Percentiles rank a stretch among this genome's conserved stretches.
These are phyloP conservation scores for Amphimedon queenslandica DNA, from an alignment of 37 sponge, comb jelly and placozoan genomes.

Conservation along the genomic window DNA sequence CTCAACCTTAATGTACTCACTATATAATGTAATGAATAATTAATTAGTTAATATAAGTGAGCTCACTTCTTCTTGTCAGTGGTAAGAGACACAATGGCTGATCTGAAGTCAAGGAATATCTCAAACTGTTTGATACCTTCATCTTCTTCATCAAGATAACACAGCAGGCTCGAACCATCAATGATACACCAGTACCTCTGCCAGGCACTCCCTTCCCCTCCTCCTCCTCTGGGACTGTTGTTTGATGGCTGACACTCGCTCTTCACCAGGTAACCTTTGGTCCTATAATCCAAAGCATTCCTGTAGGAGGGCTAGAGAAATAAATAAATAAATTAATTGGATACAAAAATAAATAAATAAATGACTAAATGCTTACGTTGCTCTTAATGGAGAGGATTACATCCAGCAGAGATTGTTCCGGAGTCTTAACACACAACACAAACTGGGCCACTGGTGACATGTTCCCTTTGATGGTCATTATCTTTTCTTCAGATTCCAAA, in stretches of 20 bases:
- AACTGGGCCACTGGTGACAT: constrained; percentile 30
- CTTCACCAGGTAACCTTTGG: constrained; percentile 63
- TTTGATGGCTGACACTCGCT: no score
- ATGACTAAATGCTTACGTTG: no score
- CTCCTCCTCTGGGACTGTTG: not conserved
- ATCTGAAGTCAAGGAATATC: constrained; percentile 21
- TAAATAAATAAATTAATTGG: no score
- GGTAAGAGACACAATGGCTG: constrained; percentile 9
- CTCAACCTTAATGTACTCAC: constrained; percentile 22
- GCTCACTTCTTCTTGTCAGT: constrained; percentile 50
- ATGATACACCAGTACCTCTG: constrained; percentile 66
- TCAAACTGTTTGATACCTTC: constrained; percentile 61
- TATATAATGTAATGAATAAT: no score
- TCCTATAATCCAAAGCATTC: constrained; percentile 20
- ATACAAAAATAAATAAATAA: no score
- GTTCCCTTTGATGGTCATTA: constrained; percentile 24
- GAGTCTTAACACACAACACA: constrained; percentile 36
- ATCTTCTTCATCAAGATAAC: constrained; percentile 69
- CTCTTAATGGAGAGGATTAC: constrained; percentile 28
- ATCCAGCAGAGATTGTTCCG: constrained; percentile 12
- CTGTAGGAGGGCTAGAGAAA: constrained; percentile 39
- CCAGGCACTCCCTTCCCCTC: constrained; percentile 21
- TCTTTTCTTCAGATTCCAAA: constrained; percentile 37
- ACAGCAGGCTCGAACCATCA: constrained; percentile 75
- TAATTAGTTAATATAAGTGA: no score